Evolutionary conservation across 1,140 invertebrate genomes (phyloP).

Genomic region (Drosophila littoralis): DNA sequence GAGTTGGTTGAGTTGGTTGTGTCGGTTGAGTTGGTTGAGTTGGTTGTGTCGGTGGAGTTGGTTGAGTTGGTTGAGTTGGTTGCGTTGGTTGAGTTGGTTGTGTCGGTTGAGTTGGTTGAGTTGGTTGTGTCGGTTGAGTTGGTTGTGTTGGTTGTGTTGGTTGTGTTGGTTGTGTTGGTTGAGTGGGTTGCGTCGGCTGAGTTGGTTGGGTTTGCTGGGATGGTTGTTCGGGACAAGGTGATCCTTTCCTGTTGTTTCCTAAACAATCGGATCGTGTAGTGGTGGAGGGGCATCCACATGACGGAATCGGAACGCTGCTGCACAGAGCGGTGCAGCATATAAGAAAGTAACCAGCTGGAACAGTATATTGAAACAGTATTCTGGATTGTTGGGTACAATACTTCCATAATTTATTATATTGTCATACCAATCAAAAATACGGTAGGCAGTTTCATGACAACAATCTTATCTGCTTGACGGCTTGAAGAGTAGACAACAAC

Average conservation of each 20-base stretch:
- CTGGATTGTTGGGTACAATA: background rate
- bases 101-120: background rate
- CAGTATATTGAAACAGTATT: background rate
- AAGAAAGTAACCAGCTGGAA: slow-evolving; percentile 2
- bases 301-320: background rate
- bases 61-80: slow-evolving; percentile 9
- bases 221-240: background rate
- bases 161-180: background rate
- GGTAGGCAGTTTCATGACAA: slow-evolving; percentile 22
- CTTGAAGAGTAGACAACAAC: slow-evolving; percentile 4
- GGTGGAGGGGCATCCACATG: background rate
- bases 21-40: background rate
- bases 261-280: background rate
- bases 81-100: background rate
- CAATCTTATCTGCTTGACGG: background rate
- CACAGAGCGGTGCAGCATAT: background rate
- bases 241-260: no score
- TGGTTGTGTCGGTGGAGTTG: slow-evolving; percentile 2
- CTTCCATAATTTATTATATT: background rate
- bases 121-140: background rate
- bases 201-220: background rate
- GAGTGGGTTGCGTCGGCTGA: background rate
- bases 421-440: slow-evolving; percentile 2
- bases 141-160: background rate
- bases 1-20: no score